Evolutionary conservation across 2,888 invertebrate species (phyloP).

Genomic region (Drosophila fungiperda): DNA sequence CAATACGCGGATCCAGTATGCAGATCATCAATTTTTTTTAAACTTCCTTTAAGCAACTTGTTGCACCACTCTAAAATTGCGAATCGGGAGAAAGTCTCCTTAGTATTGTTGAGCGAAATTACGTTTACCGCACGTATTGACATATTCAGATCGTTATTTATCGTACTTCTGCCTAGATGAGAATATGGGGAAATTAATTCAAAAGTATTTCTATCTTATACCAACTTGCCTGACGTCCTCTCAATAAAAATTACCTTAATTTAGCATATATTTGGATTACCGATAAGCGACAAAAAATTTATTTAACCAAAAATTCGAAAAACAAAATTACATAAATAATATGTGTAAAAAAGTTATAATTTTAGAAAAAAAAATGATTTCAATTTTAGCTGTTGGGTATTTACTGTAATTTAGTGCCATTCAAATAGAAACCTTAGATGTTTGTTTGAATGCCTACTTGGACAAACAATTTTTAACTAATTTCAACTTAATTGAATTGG

Average conservation of each 20-base stretch:
- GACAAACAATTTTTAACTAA: background rate
- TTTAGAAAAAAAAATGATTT: background rate
- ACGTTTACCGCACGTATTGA: conserved; percentile 11
- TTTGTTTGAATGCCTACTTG: background rate
- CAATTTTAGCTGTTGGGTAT: background rate
- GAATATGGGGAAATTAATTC: background rate
- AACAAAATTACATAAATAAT: background rate
- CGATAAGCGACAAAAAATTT: background rate
- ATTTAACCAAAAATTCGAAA: background rate
- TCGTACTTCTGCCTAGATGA: background rate
- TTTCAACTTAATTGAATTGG: background rate
- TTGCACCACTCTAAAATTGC: conserved; percentile 32
- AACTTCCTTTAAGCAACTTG: background rate
- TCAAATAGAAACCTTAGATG: too few relatives aligned
- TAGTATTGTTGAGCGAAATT: conserved; percentile 4
- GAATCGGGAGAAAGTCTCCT: conserved; percentile 29
- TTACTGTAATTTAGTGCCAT: background rate
- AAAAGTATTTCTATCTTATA: background rate
- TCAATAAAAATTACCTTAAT: background rate
- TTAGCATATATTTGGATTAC: background rate
- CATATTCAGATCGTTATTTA: background rate
- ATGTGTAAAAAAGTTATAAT: background rate
- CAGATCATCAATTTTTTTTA: conserved; percentile 30
- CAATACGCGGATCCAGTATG: conserved; percentile 48
- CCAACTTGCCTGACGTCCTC: background rate